Base-by-base conservation (phyloP, 2,888 invertebrate genomes). In the Dastarcus helophoroides region DNA sequence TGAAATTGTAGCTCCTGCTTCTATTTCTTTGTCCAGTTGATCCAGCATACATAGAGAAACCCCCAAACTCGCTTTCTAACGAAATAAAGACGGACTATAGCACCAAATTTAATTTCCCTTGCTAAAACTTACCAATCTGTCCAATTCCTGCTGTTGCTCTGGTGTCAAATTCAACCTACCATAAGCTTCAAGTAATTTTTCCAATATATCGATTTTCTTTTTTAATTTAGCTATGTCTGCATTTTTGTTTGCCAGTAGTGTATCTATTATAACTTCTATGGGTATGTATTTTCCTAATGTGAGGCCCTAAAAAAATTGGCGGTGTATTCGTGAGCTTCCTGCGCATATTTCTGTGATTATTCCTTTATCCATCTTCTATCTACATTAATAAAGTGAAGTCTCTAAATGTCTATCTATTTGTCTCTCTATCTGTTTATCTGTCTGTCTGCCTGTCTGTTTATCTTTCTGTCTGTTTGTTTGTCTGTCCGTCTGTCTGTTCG, bases 171-270 rank as follows among this genome's bases (percentile, higher is more conserved):
- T 38, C 3, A 56, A 34, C n/a, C n/a, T n/a, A n/a, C n/a, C n/a
- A n/a, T n/a, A n/a, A n/a, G n/a, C n/a, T n/a, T n/a, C n/a, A n/a
- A n/a, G n/a, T n/a, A n/a, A n/a, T 28, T 46, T 40, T 25, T 42
- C 40, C 33, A 53, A 54, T 11, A 47, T 35, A 11, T 51, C 46
- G 14, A 54, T 23, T 27, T 53, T 30, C 23, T 44, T 42, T 25
- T 54, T 46, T 14, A 51, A 36, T 29, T 48, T 44, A 6, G 56
- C 48, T 26, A 71, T 67, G 47, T 70, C 68, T 0, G 63, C 53
- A 48, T 69, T 68, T 47, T 70, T 71, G 2, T 64, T 52, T 3
- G 53, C 48, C 24, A 57, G 37, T 8, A 60, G 39, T 2, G 55
- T 56, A 27, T 55, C 51, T 7, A 61, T 50, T 6, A 61, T 39